phyloP scores from a whole-genome alignment of 2,113 vertebrate genomes.

The Pampusana beccarii region DNA sequence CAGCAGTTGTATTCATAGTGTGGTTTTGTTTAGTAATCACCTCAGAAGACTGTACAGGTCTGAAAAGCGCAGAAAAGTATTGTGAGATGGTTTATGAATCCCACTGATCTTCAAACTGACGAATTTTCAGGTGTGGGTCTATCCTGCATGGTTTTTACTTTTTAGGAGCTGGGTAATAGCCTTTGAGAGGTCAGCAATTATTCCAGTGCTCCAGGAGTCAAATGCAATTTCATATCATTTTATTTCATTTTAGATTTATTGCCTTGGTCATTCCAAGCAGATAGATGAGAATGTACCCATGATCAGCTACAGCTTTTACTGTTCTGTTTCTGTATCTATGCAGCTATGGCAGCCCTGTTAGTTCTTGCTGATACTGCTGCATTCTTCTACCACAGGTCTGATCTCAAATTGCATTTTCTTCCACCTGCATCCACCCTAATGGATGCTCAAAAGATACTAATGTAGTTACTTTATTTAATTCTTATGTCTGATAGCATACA shows the following conservation, averaged over 20 bases:
- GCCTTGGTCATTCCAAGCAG: conserved; percentile 44
- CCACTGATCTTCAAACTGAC: conserved; percentile 18
- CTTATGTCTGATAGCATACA: not conserved
- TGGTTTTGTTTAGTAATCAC: conserved; percentile 34
- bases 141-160: conserved; percentile 13
- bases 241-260: conserved; percentile 60
- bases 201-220: conserved; percentile 51
- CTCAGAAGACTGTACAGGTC: not conserved
- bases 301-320: conserved; percentile 19
- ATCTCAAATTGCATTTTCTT: not conserved
- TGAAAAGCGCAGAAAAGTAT: not conserved
- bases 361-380: not conserved
- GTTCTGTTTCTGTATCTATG: not conserved
- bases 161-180: conserved; percentile 46
- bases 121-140: conserved; percentile 33
- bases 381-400: not conserved
- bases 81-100: conserved; percentile 17
- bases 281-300: conserved; percentile 39
- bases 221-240: conserved; percentile 60
- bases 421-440: not conserved
- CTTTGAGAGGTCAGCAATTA: conserved; percentile 60
- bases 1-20: not conserved
- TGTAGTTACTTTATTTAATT: not conserved
- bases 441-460: not conserved
- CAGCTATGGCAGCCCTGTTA: not conserved